Conservation (phyloP, 1,140 invertebrate species). For the Temnothorax curvispinosus region DNA sequence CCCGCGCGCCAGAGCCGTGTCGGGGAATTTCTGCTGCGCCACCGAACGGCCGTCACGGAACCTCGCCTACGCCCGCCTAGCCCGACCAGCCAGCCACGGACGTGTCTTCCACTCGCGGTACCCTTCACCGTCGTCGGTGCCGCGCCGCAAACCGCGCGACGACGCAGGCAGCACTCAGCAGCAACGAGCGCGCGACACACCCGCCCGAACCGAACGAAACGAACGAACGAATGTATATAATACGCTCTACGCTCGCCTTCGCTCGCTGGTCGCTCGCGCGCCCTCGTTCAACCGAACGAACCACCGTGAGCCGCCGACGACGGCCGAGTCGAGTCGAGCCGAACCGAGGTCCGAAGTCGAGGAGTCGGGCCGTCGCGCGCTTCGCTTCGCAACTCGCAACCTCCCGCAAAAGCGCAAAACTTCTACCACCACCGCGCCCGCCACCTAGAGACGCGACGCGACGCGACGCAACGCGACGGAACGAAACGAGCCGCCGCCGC, state of each 20-base stretch:
- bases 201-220: background rate
- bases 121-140: constrained; percentile 75
- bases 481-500: constrained; percentile 21
- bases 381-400: constrained; percentile 61
- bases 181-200: constrained; percentile 58
- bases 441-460: constrained; percentile 60
- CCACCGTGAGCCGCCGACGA: constrained; percentile 62
- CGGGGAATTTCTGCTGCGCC: constrained; percentile 80
- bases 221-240: background rate
- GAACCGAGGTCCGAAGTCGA: constrained; percentile 51
- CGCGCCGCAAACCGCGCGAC: constrained; percentile 38
- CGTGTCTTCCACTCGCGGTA: constrained; percentile 75
- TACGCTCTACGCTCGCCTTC: background rate
- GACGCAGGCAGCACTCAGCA: background rate
- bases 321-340: constrained; percentile 29
- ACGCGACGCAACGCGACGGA: constrained; percentile 11
- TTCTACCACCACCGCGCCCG: constrained; percentile 63
- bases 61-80: constrained; percentile 82
- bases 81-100: constrained; percentile 74
- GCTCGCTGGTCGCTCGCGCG: constrained; percentile 74
- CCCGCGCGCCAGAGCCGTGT: constrained; percentile 65
- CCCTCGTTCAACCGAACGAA: constrained; percentile 80
- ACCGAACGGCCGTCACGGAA: constrained; percentile 81
- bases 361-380: background rate
- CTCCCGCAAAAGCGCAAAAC: constrained; percentile 64